A percentile compares a stretch with the other conserved stretches of the same genome.
Conservation (phyloP, 2,888 invertebrate species). For the Pachycephus smyrnensis region DNA sequence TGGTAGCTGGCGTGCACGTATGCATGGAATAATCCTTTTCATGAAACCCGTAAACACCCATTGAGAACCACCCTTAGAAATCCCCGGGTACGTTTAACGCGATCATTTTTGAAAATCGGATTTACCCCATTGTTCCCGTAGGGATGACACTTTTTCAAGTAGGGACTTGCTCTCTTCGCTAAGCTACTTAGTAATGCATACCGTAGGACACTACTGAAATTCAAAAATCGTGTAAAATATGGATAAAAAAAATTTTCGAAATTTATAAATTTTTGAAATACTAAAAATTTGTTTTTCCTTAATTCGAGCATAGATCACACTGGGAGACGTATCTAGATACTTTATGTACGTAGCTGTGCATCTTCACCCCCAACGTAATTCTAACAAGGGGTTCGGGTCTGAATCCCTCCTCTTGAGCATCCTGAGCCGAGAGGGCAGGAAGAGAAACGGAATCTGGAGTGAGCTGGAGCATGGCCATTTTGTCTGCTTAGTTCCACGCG, state of each 20-base stretch:
- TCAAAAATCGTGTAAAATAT: neutral
- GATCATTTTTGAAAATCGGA: slow-evolving; percentile 63
- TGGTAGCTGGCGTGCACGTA: neutral
- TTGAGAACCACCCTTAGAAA: slow-evolving; percentile 46
- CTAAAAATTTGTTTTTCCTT: neutral
- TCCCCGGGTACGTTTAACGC: slow-evolving; percentile 59
- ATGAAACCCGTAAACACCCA: slow-evolving; percentile 52
- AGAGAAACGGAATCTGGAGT: slow-evolving; percentile 49
- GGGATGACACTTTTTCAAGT: slow-evolving; percentile 47
- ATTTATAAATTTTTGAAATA: neutral
- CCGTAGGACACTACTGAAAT: slow-evolving; percentile 29
- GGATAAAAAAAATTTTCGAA: neutral
- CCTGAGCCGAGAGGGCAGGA: slow-evolving; percentile 2
- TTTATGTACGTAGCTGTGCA: neutral
- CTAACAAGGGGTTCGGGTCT: neutral
- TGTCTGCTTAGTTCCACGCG: slow-evolving; percentile 64
- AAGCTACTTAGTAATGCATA: slow-evolving; percentile 57
- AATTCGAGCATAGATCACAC: neutral
- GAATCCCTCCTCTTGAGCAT: slow-evolving; percentile 18
- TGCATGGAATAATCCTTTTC: slow-evolving; percentile 47
- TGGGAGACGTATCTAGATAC: neutral
- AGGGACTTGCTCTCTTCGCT: slow-evolving; percentile 32
- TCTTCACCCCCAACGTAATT: neutral
- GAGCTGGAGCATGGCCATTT: slow-evolving; percentile 62
- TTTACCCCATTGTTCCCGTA: slow-evolving; percentile 54